Evolutionary conservation across 1,140 invertebrate species (phyloP), one percentile per base, ranked within the genome.

Genomic region (Radopholus similis): DNA sequence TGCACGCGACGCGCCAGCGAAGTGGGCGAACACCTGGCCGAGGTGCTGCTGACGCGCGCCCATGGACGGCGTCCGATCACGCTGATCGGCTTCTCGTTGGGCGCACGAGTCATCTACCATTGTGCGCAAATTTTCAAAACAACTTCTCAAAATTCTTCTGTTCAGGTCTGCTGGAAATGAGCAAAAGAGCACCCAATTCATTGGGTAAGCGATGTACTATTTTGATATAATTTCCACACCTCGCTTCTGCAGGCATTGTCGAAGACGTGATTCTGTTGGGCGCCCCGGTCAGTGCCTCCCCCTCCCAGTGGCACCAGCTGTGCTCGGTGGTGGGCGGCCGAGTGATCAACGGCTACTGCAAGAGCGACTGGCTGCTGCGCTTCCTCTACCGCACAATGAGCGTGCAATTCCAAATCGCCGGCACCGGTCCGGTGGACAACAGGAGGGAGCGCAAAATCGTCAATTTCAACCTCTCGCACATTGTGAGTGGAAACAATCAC

Each of bases 61-160:
- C 89, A 90, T 80, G 89, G 89, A 13, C 86, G 88, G 73, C 81
- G 89, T 34, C 89, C 89, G 11, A 88, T 90, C 13, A 89, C 89
- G 1, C 82, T 90, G 56, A 87, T 90, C 71, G 89, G 89, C 2
- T 89, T 88, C 74, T 88, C 88, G 78, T 82, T 90, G 2, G 89
- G 89, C 28, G 89, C 89, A 4, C 81, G 89, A 64, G 89, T 90
- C 26, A 88, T 90, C 53, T 90, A 87, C 81, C 89, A 88, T 72
- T 90, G 89, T 51, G 21, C 23, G 47, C 30, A 28, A 5, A 5
- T 42, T 42, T 11, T 42, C 38, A n/a, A 42, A 42, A 42, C 18
- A 11, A 11, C 38, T 1, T 13, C 38, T 42, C 38, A 42, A 42
- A 42, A 42, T 40, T 40, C 38, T 42, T 11, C 18, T 13, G 11